A percentile compares a stretch with the other conserved stretches of the same genome.
These are phyloP conservation scores for Epinephelus cyanopodus DNA, from an alignment of 2,113 vertebrate species.

Conservation along the genomic window DNA sequence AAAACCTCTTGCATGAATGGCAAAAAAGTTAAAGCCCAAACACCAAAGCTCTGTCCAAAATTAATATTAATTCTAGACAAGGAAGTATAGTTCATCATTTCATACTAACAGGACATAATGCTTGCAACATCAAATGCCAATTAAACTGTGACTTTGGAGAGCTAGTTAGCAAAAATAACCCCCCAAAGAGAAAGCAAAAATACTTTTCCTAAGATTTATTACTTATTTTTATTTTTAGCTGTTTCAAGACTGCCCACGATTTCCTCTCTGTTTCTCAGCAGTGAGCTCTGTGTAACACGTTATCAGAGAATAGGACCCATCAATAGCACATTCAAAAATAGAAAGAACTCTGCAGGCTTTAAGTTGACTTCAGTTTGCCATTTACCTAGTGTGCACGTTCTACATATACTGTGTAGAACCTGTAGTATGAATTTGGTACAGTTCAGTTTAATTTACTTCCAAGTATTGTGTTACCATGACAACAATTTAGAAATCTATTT, in stretches of 20 bases:
- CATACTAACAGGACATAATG: neutral
- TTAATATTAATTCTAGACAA: neutral
- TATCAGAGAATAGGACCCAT: neutral
- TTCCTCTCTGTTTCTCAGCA: neutral
- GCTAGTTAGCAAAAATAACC: no score
- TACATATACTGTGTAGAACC: neutral
- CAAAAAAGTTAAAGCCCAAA: neutral
- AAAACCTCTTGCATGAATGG: neutral
- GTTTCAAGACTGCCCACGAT: neutral
- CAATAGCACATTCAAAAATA: no score
- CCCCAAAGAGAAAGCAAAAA: neutral
- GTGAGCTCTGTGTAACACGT: neutral
- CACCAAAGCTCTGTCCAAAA: neutral
- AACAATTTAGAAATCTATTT: neutral
- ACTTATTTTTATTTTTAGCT: neutral
- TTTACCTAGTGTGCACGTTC: neutral
- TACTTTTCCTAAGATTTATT: no score
- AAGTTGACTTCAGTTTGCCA: neutral
- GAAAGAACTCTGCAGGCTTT: neutral
- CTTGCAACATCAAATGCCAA: neutral
- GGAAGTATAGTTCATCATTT: neutral
- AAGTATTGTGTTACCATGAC: neutral
- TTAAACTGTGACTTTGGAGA: neutral
- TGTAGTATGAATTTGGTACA: neutral
- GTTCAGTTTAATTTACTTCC: neutral